Base-by-base conservation (phyloP, 37 sponge, comb jelly and placozoan species). In the Petrosia ficiformis region DNA sequence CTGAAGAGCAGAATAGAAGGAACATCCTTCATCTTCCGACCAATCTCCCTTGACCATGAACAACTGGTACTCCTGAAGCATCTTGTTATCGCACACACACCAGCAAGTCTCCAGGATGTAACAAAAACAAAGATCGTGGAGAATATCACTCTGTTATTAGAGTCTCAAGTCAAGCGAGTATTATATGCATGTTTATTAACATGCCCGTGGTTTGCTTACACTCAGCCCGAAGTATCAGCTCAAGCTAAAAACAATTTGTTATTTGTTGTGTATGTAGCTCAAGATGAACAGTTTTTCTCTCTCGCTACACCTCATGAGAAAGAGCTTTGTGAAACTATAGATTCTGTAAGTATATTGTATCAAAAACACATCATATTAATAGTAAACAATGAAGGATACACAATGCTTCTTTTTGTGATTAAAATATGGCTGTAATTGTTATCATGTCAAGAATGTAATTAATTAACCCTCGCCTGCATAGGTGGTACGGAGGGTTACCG, bases 1-100 rank as follows among this genome's bases (percentile, higher is more conserved):
- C 73, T 80, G 25, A 89, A 89, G 80, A 89, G 90, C 61, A 57
- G 70, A 43, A 33, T 89, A 26, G 90, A 89, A 37, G 90, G 90
- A 39, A 76, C 80, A 2, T 65, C 70, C 31, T 71, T 78, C 24
- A 65, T 34, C 25, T 73, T 59, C 58, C n/a, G 58, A 22, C 81
- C 84, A 21, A 1, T 80, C 36, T 36, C 77, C 19, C 44, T 89
- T 31, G 68, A 80, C 72, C 2, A 40, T 36, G 65, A 69, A 1
- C 43, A 26, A 4, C 59, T 89, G 34, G 32, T 67, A 10, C 32
- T 73, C 11, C 57, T 89, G 34, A 74, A 76, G 42, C 80, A 76
- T 56, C 57, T 75, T 10, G 43, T 75, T 4, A 21, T 65, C n/a
- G 56, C 90, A 1, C 77, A 80, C 77, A 89, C 90, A 0, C 90